Evolutionary conservation across 2,797 vertebrate genomes (phyloP).

Genomic region (Hephaestus fuliginosus): DNA sequence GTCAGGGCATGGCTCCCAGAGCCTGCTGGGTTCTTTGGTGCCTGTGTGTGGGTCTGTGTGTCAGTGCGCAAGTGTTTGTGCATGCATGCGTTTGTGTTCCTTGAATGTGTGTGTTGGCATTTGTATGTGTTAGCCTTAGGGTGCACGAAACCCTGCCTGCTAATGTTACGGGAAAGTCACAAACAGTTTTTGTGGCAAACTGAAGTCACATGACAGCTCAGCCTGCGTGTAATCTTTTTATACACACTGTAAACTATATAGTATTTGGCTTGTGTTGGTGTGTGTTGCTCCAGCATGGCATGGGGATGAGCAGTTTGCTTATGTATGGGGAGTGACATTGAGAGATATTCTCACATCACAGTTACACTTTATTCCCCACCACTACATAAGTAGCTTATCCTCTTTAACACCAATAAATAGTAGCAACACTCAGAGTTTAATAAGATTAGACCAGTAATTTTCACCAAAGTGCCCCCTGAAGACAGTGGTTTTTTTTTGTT

Average conservation of each 20-base stretch:
- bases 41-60: slow-evolving; percentile 8
- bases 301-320: slow-evolving; percentile 53
- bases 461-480: slow-evolving; percentile 57
- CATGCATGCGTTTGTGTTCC: slow-evolving; percentile 57
- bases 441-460: slow-evolving; percentile 66
- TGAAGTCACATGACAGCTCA: slow-evolving; percentile 75
- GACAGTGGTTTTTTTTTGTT: slow-evolving; percentile 41
- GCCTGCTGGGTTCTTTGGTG: slow-evolving; percentile 69
- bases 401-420: slow-evolving; percentile 70
- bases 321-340: slow-evolving; percentile 54
- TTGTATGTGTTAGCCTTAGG: slow-evolving; percentile 63
- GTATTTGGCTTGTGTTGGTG: slow-evolving; percentile 55
- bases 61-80: slow-evolving; percentile 36
- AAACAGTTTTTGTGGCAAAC: slow-evolving; percentile 74
- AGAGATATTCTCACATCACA: slow-evolving; percentile 48
- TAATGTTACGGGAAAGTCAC: slow-evolving; percentile 73
- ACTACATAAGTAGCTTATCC: slow-evolving; percentile 63
- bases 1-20: slow-evolving; percentile 78
- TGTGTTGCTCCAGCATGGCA: slow-evolving; percentile 30
- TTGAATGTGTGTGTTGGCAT: slow-evolving; percentile 65
- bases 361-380: slow-evolving; percentile 50
- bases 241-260: slow-evolving; percentile 59
- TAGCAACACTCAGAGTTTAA: slow-evolving; percentile 60
- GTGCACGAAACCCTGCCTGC: slow-evolving; percentile 57
- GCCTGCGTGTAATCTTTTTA: slow-evolving; percentile 65